phyloP scores from a whole-genome alignment of 2,113 vertebrate species.

The Hiodon alosoides region DNA sequence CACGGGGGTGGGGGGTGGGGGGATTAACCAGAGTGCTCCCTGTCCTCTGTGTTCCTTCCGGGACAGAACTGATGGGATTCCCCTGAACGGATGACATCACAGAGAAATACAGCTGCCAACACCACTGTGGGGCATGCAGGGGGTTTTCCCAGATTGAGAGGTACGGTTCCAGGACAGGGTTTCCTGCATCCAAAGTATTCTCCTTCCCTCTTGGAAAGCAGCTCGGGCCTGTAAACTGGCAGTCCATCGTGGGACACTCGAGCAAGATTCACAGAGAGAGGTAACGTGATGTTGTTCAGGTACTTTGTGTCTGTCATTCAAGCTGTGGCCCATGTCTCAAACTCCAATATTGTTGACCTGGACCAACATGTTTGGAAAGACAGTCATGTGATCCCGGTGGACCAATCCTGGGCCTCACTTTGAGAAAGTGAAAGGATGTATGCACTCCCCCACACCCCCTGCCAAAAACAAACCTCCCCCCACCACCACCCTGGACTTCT shows the following conservation, averaged over 20 bases:
- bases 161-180: background rate
- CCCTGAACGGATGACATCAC: background rate
- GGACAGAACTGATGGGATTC: background rate
- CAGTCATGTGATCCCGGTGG: constrained; percentile 45
- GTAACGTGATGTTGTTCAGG: background rate
- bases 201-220: too few species aligned
- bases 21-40: too few species aligned
- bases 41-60: background rate
- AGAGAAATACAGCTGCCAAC: background rate
- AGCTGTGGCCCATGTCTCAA: too few species aligned
- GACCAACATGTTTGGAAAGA: constrained; percentile 29
- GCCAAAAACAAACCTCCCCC: background rate
- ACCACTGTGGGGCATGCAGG: background rate
- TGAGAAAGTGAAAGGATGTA: constrained; percentile 38
- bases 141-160: background rate
- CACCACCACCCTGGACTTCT: background rate
- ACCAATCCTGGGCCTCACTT: constrained; percentile 34
- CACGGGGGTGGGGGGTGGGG: too few species aligned
- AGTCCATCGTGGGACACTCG: too few species aligned
- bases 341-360: background rate
- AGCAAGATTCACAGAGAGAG: too few species aligned
- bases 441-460: constrained; percentile 4
- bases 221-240: too few species aligned
- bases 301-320: background rate
- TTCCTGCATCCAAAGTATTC: too few species aligned